Evolutionary conservation across 2,797 vertebrate species (phyloP).

Genomic region (Pseudochirops cupreus): DNA sequence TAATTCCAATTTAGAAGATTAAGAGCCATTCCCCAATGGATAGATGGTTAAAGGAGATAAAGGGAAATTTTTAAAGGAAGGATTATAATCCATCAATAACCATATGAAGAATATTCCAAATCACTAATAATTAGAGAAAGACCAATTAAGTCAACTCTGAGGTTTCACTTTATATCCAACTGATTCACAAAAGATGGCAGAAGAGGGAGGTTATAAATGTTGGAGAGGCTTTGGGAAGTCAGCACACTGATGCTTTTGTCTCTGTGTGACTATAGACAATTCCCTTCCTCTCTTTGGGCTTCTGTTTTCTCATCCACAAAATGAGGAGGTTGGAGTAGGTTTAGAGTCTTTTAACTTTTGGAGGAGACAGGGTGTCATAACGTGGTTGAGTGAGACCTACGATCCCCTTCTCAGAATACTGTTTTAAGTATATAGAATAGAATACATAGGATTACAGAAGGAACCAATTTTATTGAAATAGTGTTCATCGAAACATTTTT

Average conservation of each 20-base stretch:
- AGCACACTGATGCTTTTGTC: not conserved
- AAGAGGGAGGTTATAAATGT: not conserved
- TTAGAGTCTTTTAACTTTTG: not conserved
- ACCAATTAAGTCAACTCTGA: not conserved
- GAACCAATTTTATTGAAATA: not conserved
- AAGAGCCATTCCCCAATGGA: not conserved
- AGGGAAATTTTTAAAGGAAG: not conserved
- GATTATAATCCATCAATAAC: not conserved
- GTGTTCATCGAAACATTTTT: not conserved
- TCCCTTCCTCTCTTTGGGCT: not conserved
- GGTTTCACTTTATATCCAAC: not conserved
- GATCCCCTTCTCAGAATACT: not conserved
- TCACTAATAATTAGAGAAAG: not conserved
- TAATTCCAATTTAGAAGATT: not conserved
- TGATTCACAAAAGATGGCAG: not conserved
- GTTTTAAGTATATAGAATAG: not conserved
- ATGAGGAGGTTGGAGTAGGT: not conserved
- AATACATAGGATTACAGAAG: not conserved
- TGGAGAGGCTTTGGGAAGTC: not conserved
- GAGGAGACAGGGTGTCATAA: not conserved
- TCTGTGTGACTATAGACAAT: not conserved
- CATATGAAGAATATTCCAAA: not conserved
- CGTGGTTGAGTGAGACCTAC: not conserved
- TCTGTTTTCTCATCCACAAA: not conserved
- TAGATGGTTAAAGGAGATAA: not conserved